A percentile compares a stretch with the other conserved stretches of the same genome.
Evolutionary conservation across 2,113 vertebrate species (phyloP).

Genomic region (Cavia aperea): DNA sequence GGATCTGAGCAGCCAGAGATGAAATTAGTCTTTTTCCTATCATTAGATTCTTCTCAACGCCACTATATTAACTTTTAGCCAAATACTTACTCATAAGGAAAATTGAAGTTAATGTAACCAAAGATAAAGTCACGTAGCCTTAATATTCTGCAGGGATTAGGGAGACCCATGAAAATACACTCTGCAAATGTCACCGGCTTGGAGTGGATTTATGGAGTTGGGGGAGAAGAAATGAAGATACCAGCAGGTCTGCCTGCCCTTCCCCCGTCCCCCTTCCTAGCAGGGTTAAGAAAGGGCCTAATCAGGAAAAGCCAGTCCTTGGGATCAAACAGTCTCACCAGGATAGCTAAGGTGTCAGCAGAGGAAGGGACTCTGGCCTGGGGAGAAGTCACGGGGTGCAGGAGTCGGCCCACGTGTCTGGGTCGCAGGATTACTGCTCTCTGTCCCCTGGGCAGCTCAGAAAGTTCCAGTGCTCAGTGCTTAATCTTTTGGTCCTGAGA

Average conservation of each 20-base stretch:
- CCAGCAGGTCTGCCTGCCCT: constrained; percentile 44
- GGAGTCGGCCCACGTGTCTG: background rate
- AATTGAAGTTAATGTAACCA: constrained; percentile 83
- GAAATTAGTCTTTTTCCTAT: constrained; percentile 81
- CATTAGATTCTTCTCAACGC: constrained; percentile 81
- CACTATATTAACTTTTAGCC: constrained; percentile 85
- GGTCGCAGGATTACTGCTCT: rapidly evolving
- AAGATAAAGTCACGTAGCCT: constrained; percentile 79
- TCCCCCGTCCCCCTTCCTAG: background rate
- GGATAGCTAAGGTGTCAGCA: background rate
- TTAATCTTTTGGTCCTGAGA: too few relatives aligned
- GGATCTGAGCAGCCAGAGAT: constrained; percentile 79
- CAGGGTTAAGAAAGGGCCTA: constrained; percentile 64
- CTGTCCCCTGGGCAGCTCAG: rapidly evolving
- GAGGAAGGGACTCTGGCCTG: rapidly evolving
- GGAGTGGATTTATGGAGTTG: constrained; percentile 72
- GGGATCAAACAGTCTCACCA: background rate
- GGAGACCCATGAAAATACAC: constrained; percentile 73
- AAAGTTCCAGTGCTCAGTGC: background rate
- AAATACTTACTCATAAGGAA: constrained; percentile 84
- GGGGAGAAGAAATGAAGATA: constrained; percentile 57
- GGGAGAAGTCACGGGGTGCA: background rate
- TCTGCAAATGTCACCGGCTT: constrained; percentile 79
- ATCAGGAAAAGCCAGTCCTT: constrained; percentile 55
- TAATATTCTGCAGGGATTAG: constrained; percentile 83